Evolutionary conservation across 2,113 vertebrate species (phyloP).

Genomic region (Pagrus major): DNA sequence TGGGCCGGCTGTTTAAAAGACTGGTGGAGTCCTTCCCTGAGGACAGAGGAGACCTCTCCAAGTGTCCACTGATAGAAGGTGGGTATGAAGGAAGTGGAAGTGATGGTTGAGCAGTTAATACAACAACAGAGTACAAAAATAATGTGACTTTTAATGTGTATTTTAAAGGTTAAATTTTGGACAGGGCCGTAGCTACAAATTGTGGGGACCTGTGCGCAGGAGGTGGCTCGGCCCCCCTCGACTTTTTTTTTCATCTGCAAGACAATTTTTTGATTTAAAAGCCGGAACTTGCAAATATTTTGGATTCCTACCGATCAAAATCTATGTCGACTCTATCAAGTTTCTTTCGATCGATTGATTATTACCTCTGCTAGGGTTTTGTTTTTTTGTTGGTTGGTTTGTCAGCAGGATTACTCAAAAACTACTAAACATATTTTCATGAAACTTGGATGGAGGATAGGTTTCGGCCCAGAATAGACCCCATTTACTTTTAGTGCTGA

Average conservation of each 20-base stretch:
- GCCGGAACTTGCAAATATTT: not conserved
- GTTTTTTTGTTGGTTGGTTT: no score
- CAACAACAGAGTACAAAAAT: not conserved
- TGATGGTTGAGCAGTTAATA: not conserved
- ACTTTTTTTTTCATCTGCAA: not conserved
- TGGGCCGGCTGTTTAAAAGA: slow-evolving; percentile 90
- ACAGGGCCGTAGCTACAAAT: slow-evolving; percentile 21
- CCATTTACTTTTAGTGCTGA: no score
- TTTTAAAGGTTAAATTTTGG: not conserved
- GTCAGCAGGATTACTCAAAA: no score
- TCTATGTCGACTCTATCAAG: not conserved
- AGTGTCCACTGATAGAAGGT: slow-evolving; percentile 92
- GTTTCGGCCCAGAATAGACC: no score
- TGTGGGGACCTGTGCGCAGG: not conserved
- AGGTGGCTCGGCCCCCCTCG: not conserved
- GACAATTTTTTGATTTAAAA: not conserved
- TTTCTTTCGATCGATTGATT: not conserved
- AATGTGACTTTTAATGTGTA: not conserved
- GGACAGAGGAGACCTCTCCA: slow-evolving; percentile 89
- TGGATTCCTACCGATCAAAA: not conserved
- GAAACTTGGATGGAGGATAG: no score
- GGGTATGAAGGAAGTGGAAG: slow-evolving; percentile 51
- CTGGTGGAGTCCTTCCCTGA: slow-evolving; percentile 93
- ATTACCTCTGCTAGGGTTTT: no score
- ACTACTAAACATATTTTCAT: no score